Percentiles rank a stretch among this genome's conserved stretches.
Conservation (phyloP, 2,888 invertebrate genomes). For the Coleophora deauratella region DNA sequence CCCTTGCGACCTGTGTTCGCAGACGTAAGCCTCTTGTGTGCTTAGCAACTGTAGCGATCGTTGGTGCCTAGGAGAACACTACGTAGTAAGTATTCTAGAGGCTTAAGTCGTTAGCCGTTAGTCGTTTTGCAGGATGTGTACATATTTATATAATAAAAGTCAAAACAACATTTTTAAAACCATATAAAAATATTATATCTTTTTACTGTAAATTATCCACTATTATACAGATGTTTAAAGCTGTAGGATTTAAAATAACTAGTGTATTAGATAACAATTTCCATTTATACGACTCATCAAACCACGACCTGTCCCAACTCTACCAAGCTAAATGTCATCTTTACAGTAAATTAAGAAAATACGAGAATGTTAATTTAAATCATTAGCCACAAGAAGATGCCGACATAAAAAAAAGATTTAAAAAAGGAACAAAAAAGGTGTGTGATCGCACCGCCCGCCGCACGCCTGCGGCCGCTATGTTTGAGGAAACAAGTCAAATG, state of each 20-base stretch:
- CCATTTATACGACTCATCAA: neutral
- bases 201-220: too few species aligned
- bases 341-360: slow-evolving; percentile 56
- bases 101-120: too few species aligned
- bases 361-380: slow-evolving; percentile 66
- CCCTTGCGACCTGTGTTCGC: slow-evolving; percentile 10
- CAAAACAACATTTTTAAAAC: too few species aligned
- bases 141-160: too few species aligned
- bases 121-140: too few species aligned
- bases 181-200: too few species aligned
- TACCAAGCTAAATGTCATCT: slow-evolving; percentile 34
- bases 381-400: slow-evolving; percentile 63
- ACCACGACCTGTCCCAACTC: slow-evolving; percentile 38
- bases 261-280: too few species aligned
- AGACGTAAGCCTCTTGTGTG: slow-evolving; percentile 2
- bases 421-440: slow-evolving; percentile 13
- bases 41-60: neutral
- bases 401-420: slow-evolving; percentile 44
- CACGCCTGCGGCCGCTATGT: slow-evolving; percentile 40
- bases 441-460: slow-evolving; percentile 60
- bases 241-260: too few species aligned
- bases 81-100: too few species aligned
- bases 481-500: slow-evolving; percentile 66
- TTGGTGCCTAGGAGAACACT: too few species aligned
- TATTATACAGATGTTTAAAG: too few species aligned